Evolutionary conservation across 2,888 invertebrate genomes (phyloP).

Genomic region (Lasiommata megera): DNA sequence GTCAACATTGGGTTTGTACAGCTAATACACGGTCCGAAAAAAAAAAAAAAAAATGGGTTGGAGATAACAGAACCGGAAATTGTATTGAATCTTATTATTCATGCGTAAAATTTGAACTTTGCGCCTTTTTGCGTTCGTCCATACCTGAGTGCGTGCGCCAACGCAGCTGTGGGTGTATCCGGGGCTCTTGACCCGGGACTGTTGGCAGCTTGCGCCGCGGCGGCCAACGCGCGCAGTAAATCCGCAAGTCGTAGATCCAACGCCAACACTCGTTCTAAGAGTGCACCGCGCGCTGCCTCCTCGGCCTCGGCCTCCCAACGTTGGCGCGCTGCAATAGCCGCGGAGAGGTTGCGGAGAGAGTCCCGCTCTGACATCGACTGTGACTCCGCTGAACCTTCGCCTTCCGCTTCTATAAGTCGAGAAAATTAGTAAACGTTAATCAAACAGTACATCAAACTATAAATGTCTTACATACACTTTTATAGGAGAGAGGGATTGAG

Average conservation of each 20-base stretch:
- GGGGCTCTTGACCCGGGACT: constrained; percentile 40
- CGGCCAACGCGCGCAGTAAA: constrained; percentile 87
- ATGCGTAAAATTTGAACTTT: no score
- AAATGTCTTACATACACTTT: no score
- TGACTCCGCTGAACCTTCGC: constrained; percentile 49
- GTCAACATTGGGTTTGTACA: no score
- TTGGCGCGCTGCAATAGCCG: constrained; percentile 88
- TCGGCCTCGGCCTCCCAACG: constrained; percentile 82
- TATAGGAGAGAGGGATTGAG: no score
- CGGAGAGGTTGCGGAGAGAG: constrained; percentile 89
- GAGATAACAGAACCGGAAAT: no score
- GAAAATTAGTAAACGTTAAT: no score
- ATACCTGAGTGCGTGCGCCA: constrained; percentile 35
- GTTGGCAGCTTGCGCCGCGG: constrained; percentile 84
- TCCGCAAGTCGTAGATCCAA: constrained; percentile 87
- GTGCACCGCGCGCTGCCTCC: constrained; percentile 63
- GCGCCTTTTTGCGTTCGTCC: no score
- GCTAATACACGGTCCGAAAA: no score
- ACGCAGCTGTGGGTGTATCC: constrained; percentile 31
- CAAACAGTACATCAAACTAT: no score
- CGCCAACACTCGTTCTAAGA: constrained; percentile 51
- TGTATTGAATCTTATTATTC: no score
- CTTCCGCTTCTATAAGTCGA: constrained; percentile 13
- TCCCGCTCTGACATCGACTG: constrained; percentile 79
- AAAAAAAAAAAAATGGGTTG: no score